Evolutionary conservation across 2,113 vertebrate species (phyloP).

Genomic region (Athene noctua): DNA sequence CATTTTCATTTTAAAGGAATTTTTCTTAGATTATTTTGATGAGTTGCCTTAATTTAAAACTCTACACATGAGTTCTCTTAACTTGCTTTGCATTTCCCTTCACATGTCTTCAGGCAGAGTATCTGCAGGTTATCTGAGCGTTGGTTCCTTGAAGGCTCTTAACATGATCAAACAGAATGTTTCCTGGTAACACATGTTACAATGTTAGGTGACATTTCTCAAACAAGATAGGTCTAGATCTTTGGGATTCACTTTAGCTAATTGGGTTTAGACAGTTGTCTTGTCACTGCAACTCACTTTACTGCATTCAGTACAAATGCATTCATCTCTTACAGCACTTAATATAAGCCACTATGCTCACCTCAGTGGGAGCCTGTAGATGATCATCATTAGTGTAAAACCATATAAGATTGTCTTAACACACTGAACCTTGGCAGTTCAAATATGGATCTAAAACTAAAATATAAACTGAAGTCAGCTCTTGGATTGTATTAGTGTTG

Average conservation of each 20-base stretch:
- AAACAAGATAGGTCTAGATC: neutral
- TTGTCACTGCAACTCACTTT: neutral
- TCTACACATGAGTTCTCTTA: neutral
- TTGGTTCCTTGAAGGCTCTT: neutral
- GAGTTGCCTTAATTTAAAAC: neutral
- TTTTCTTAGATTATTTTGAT: neutral
- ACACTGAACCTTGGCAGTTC: neutral
- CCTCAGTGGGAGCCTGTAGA: neutral
- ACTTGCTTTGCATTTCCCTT: neutral
- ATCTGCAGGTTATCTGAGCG: neutral
- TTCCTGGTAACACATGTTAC: neutral
- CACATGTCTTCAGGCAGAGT: neutral
- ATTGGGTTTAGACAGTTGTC: constrained; percentile 13
- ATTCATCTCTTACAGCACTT: neutral
- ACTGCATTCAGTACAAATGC: neutral
- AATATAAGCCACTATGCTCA: neutral
- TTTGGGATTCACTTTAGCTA: neutral
- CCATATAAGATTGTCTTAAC: neutral
- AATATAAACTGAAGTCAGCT: neutral
- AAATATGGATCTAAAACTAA: neutral
- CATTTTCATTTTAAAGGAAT: neutral
- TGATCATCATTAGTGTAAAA: neutral
- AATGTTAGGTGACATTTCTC: constrained; percentile 18
- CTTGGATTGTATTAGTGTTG: neutral
- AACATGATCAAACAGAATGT: neutral